Evolutionary conservation across 2,888 invertebrate species (phyloP).

Genomic region (Melitaea athalia): DNA sequence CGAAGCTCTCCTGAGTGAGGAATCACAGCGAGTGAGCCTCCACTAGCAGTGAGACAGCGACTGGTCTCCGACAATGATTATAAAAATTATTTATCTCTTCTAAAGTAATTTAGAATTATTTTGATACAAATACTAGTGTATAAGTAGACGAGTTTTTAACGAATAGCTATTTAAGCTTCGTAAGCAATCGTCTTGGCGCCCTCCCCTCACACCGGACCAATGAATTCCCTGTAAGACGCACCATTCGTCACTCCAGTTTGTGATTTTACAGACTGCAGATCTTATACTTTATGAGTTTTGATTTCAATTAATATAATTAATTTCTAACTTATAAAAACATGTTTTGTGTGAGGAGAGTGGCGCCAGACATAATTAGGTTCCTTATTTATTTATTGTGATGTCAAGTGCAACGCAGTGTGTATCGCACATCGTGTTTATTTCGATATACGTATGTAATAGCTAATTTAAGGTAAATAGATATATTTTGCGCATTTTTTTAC

Average conservation of each 20-base stretch:
- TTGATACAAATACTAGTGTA: slow-evolving; percentile 53
- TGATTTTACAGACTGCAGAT: no score
- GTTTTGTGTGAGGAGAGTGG: neutral
- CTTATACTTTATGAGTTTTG: no score
- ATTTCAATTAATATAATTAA: neutral
- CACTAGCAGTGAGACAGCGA: neutral
- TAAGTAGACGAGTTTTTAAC: slow-evolving; percentile 23
- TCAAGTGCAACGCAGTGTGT: slow-evolving; percentile 20
- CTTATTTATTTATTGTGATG: slow-evolving; percentile 50
- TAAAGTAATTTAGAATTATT: slow-evolving; percentile 53
- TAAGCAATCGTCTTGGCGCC: slow-evolving; percentile 16
- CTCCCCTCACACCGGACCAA: neutral
- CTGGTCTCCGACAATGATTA: neutral
- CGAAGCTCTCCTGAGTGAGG: neutral
- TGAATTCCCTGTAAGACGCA: no score
- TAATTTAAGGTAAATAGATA: slow-evolving; percentile 37
- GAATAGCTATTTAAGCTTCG: slow-evolving; percentile 17
- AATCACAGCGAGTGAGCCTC: neutral
- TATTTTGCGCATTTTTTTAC: slow-evolving; percentile 39
- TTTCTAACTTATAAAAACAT: neutral
- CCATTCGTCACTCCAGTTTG: no score
- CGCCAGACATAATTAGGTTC: slow-evolving; percentile 38
- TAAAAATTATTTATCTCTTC: slow-evolving; percentile 51
- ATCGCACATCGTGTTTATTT: slow-evolving; percentile 18
- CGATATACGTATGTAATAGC: slow-evolving; percentile 32